A percentile compares a stretch with the other conserved stretches of the same genome.
These are phyloP conservation scores for Agrotis clavis DNA, from an alignment of 2,888 invertebrate genomes.

Conservation along the genomic window DNA sequence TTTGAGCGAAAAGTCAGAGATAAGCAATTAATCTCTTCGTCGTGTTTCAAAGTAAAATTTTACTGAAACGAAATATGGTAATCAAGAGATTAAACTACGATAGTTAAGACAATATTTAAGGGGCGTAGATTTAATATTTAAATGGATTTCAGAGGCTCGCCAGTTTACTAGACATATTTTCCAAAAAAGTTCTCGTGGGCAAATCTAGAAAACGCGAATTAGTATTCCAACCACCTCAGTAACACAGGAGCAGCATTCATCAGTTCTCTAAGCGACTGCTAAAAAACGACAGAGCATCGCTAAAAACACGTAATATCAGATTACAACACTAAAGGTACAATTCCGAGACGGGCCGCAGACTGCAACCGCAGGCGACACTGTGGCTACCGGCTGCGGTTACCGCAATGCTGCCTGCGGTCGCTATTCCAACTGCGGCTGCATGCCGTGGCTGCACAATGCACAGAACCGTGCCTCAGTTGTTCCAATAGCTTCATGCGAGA, in stretches of 20 bases:
- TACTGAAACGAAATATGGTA: slow-evolving; percentile 34
- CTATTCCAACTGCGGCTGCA: too few species aligned
- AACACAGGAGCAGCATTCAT: slow-evolving; percentile 28
- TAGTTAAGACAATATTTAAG: slow-evolving; percentile 12
- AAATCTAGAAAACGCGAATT: slow-evolving; percentile 12
- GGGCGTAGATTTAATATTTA: slow-evolving; percentile 15
- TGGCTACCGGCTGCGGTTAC: too few species aligned
- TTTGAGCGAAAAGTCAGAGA: slow-evolving; percentile 41
- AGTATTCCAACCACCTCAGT: slow-evolving; percentile 37
- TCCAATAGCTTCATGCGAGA: too few species aligned
- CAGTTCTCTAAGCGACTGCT: slow-evolving; percentile 26
- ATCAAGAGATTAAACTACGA: slow-evolving; percentile 38
- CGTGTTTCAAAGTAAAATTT: slow-evolving; percentile 43
- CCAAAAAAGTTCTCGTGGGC: neutral
- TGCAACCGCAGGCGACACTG: too few species aligned
- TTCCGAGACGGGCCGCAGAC: too few species aligned
- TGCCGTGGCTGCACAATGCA: too few species aligned
- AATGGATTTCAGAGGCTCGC: neutral
- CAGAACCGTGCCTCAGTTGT: too few species aligned
- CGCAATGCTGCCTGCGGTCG: too few species aligned
- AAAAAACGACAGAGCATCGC: slow-evolving; percentile 50
- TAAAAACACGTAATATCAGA: slow-evolving; percentile 61
- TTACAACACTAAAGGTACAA: slow-evolving; percentile 67
- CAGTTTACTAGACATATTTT: slow-evolving; percentile 2
- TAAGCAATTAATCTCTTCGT: slow-evolving; percentile 43